phyloP scores from a whole-genome alignment of 2,113 vertebrate species.

The Lophius piscatorius region DNA sequence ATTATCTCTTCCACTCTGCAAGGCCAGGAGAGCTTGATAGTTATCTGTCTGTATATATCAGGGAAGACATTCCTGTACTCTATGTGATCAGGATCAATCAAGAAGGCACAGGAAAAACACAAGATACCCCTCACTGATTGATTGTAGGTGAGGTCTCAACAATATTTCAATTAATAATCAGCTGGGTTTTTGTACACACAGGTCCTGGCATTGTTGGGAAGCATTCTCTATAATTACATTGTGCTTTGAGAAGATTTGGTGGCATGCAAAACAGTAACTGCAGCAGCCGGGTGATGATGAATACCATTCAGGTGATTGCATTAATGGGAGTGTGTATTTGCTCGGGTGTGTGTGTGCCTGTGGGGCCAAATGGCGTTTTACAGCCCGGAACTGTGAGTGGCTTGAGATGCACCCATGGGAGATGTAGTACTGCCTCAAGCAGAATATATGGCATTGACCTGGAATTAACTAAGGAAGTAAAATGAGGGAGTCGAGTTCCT shows the following conservation, averaged over 20 bases:
- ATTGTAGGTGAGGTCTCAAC: background rate
- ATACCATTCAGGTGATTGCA: conserved; percentile 28
- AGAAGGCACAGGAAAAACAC: conserved; percentile 20
- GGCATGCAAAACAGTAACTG: conserved; percentile 35
- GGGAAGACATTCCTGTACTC: background rate
- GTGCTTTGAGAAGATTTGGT: conserved; percentile 30
- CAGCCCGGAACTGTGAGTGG: conserved; percentile 10
- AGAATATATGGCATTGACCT: conserved; percentile 25
- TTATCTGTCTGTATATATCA: conserved; percentile 4
- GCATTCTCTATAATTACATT: conserved; percentile 30
- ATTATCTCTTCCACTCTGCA: conserved; percentile 24
- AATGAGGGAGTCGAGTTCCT: conserved; percentile 41
- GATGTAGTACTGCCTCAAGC: conserved; percentile 25
- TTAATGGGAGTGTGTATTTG: too few species aligned
- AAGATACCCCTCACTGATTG: background rate
- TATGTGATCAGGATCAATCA: conserved; percentile 24
- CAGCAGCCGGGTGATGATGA: conserved; percentile 23
- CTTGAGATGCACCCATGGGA: conserved; percentile 27
- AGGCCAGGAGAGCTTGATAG: conserved; percentile 7
- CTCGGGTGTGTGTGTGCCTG: too few species aligned
- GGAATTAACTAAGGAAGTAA: conserved; percentile 34
- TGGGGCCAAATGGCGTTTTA: conserved; percentile 27
- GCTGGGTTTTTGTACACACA: conserved; percentile 17
- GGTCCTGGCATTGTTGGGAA: conserved; percentile 4
- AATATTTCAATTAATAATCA: conserved; percentile 26